Percentiles rank a stretch among this genome's conserved stretches.
phyloP scores from a whole-genome alignment of 2,888 invertebrate genomes.

The Caenorhabditis doughertyi region DNA sequence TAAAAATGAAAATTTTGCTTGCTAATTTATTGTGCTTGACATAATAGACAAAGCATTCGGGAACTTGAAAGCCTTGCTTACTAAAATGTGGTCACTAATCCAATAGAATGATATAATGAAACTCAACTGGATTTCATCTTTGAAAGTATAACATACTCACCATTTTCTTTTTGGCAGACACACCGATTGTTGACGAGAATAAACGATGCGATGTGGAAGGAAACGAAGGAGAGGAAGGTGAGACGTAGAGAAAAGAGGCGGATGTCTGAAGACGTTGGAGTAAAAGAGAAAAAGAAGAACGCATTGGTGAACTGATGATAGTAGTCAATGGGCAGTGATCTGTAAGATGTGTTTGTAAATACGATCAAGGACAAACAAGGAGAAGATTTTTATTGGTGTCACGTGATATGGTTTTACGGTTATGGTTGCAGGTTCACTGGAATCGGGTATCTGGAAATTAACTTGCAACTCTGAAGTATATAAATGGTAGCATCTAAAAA shows the following conservation, averaged over 20 bases:
- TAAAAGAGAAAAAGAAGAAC: constrained; percentile 17
- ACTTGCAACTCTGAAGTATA: too few species aligned
- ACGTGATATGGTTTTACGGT: not conserved
- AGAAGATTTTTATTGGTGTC: not conserved
- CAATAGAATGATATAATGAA: too few species aligned
- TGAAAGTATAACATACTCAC: constrained; percentile 51
- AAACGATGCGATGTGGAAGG: constrained; percentile 41
- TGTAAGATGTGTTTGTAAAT: constrained; percentile 28
- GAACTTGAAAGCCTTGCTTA: not conserved
- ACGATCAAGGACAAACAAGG: constrained; percentile 35
- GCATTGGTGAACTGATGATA: constrained; percentile 12
- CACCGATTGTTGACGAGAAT: constrained; percentile 36
- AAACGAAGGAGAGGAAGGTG: constrained; percentile 5
- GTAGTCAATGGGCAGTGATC: constrained; percentile 20
- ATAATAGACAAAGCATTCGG: too few species aligned
- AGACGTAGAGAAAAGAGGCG: constrained; percentile 37
- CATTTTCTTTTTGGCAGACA: constrained; percentile 60
- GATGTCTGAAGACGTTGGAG: constrained; percentile 35
- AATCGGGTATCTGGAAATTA: too few species aligned
- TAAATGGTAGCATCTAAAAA: too few species aligned
- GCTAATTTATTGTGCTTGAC: not conserved
- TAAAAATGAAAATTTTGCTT: constrained; percentile 10
- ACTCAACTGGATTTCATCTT: not conserved
- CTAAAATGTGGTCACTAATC: too few species aligned
- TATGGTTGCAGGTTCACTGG: not conserved